Conservation (phyloP, 2,888 invertebrate genomes). For the Drosophila aldrichi region DNA sequence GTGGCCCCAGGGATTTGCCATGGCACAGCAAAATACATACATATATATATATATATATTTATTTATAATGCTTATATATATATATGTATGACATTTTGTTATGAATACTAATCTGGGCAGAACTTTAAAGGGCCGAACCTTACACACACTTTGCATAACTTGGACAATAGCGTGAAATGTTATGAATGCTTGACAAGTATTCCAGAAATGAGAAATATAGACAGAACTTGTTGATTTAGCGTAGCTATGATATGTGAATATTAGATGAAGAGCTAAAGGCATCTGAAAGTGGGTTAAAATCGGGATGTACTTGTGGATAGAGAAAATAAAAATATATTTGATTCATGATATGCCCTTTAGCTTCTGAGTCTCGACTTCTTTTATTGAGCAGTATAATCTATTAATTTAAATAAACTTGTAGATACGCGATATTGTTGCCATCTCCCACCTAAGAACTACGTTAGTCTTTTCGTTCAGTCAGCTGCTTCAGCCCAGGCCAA, state of each 20-base stretch:
- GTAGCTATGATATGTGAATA: not conserved
- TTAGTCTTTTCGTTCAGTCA: not conserved
- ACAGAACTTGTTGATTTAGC: conserved; percentile 12
- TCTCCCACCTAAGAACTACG: not conserved
- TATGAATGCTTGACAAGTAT: not conserved
- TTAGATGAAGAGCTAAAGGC: no score
- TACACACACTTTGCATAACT: conserved; percentile 44
- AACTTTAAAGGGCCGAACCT: conserved; percentile 21
- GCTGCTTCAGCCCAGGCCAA: not conserved
- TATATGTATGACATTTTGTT: conserved; percentile 76
- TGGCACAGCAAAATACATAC: conserved; percentile 32
- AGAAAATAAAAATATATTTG: not conserved
- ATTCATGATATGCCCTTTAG: no score
- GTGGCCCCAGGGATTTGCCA: conserved; percentile 68
- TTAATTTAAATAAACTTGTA: not conserved
- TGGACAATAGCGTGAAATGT: conserved; percentile 27
- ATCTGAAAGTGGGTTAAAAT: not conserved
- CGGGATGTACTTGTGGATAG: not conserved
- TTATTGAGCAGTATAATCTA: not conserved
- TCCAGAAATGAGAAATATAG: not conserved
- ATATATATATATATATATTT: conserved; percentile 26
- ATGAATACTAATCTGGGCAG: conserved; percentile 79
- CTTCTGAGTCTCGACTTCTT: not conserved
- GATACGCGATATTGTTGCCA: not conserved
- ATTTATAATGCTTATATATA: not conserved